Conservation (phyloP, 2,113 vertebrate species). For the Calidris pygmaea region DNA sequence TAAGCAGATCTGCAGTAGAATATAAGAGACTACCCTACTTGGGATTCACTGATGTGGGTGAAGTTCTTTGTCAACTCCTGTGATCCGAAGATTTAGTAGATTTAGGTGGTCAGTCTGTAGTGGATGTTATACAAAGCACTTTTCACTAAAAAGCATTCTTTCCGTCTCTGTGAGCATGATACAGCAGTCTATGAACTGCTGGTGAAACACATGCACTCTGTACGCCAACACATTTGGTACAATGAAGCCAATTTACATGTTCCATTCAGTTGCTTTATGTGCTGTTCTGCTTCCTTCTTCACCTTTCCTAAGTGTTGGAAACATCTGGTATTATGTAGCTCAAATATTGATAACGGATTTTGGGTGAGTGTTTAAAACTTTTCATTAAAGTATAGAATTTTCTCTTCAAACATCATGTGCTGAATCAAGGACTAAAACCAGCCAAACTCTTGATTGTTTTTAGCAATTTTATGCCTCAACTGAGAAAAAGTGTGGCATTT, state of each 20-base stretch:
- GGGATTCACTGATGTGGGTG: not conserved
- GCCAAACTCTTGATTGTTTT: not conserved
- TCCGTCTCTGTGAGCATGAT: not conserved
- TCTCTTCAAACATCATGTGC: not conserved
- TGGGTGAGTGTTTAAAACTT: not conserved
- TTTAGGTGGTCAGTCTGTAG: not conserved
- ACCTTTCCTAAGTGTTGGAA: not conserved
- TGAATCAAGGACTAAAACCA: not conserved
- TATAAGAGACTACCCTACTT: not conserved
- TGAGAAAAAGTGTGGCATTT: not conserved
- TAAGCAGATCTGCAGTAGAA: not conserved
- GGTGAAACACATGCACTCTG: not conserved
- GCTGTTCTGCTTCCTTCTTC: not conserved
- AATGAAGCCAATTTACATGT: not conserved
- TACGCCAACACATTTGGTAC: not conserved
- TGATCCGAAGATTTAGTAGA: not conserved
- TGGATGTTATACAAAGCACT: not conserved
- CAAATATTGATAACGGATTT: slow-evolving; percentile 1
- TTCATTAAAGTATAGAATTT: not conserved
- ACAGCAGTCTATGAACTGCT: too few species aligned
- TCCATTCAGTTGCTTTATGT: not conserved
- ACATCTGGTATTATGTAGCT: not conserved
- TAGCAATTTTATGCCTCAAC: not conserved
- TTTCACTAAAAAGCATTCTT: not conserved
- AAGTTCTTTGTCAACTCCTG: not conserved